These are phyloP conservation scores for Toxotes chatareus DNA, from an alignment of 2,113 vertebrate genomes.

Conservation along the genomic window DNA sequence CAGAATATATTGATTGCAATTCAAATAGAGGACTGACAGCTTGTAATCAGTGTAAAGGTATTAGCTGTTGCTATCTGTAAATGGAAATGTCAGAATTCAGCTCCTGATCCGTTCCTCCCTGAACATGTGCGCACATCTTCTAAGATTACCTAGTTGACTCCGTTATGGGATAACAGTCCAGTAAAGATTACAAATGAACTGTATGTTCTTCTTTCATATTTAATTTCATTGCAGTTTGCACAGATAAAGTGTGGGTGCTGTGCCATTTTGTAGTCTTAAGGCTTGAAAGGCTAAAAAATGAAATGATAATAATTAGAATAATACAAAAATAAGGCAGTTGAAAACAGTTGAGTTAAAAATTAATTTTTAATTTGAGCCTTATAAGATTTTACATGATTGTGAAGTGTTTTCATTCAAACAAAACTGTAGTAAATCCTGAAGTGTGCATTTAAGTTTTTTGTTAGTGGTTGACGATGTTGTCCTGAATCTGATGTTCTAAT, in stretches of 20 bases:
- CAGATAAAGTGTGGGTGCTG: not conserved
- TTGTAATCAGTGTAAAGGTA: constrained; percentile 79
- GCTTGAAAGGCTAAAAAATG: not conserved
- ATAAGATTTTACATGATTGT: not conserved
- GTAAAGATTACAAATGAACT: constrained; percentile 17
- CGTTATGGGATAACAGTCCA: constrained; percentile 19
- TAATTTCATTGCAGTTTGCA: not conserved
- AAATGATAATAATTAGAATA: not conserved
- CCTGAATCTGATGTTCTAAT: constrained; percentile 4
- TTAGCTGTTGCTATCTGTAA: constrained; percentile 81
- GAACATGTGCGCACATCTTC: constrained; percentile 10
- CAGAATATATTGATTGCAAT: constrained; percentile 77
- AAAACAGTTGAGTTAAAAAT: not conserved
- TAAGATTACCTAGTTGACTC: constrained; percentile 27
- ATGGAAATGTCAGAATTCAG: constrained; percentile 77
- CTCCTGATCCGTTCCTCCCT: constrained; percentile 35
- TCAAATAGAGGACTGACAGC: constrained; percentile 81
- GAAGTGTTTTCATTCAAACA: not conserved
- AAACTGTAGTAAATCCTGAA: not conserved
- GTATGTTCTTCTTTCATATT: not conserved
- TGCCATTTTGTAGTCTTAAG: not conserved
- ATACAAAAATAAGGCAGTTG: not conserved
- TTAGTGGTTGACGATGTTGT: not conserved
- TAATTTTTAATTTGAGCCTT: not conserved
- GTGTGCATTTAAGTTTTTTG: not conserved